phyloP scores from a whole-genome alignment of 2,888 invertebrate genomes.

The Mythimna impura region DNA sequence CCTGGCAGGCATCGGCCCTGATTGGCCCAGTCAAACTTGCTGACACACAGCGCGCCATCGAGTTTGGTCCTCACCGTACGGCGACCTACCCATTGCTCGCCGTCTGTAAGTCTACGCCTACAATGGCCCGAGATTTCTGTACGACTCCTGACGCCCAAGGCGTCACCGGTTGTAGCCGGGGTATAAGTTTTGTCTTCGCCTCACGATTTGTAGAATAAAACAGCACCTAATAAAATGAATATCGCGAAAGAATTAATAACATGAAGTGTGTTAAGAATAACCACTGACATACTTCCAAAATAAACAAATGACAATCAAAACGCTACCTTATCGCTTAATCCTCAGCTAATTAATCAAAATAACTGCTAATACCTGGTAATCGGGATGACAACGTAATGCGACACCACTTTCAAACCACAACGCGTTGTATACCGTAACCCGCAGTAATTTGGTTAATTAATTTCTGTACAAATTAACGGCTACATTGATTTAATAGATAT shows the following conservation, averaged over 20 bases:
- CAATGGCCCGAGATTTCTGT: too few species aligned
- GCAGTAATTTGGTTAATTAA: conserved; percentile 51
- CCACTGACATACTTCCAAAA: conserved; percentile 5
- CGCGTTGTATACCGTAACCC: conserved; percentile 30
- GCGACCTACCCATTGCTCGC: not conserved
- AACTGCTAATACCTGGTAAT: conserved; percentile 35
- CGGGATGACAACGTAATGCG: conserved; percentile 39
- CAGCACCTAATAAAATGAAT: not conserved
- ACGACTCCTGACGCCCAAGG: too few species aligned
- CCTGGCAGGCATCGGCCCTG: not conserved
- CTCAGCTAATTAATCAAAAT: conserved; percentile 45
- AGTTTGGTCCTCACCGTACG: not conserved
- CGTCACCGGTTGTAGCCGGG: not conserved
- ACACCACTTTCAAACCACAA: conserved; percentile 49
- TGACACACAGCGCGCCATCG: not conserved
- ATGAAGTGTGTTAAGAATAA: not conserved
- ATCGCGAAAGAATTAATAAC: not conserved
- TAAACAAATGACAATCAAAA: conserved; percentile 36
- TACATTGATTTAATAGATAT: conserved; percentile 25
- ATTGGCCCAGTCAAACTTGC: not conserved
- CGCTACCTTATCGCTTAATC: conserved; percentile 24
- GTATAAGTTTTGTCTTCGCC: not conserved
- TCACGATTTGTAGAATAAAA: too few species aligned
- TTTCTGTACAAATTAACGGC: conserved; percentile 44
- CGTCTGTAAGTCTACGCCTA: not conserved